Conservation (phyloP, 1,140 invertebrate genomes). For the Patella vulgata region DNA sequence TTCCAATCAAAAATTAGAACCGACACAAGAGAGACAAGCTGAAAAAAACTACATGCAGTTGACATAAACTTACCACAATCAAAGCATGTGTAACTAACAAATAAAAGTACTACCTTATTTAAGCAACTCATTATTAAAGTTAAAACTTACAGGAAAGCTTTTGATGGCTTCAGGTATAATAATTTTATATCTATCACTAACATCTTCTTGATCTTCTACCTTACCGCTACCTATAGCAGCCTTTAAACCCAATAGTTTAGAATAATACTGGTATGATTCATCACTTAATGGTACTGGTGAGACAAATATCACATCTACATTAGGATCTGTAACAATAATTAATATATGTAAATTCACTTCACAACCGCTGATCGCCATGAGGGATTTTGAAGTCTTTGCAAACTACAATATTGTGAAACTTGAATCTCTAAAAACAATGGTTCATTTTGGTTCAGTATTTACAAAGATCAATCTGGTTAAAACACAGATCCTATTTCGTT, state of each 20-base stretch:
- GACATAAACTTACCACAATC: too few relatives aligned
- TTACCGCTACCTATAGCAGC: constrained; percentile 60
- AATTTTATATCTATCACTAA: constrained; percentile 63
- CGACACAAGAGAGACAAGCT: too few relatives aligned
- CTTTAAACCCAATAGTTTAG: constrained; percentile 62
- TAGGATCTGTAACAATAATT: constrained; percentile 58
- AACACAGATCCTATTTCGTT: too few relatives aligned
- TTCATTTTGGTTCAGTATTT: neutral
- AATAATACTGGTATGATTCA: constrained; percentile 67
- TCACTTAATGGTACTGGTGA: constrained; percentile 65
- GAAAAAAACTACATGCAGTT: too few relatives aligned
- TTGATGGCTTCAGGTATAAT: constrained; percentile 66
- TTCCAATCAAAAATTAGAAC: too few relatives aligned
- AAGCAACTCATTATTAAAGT: too few relatives aligned
- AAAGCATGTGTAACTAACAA: too few relatives aligned
- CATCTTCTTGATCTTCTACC: constrained; percentile 58
- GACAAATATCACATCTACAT: constrained; percentile 67
- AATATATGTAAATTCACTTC: neutral
- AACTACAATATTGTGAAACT: too few relatives aligned
- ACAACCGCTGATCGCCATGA: neutral
- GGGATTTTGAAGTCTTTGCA: neutral
- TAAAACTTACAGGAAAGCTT: constrained; percentile 63
- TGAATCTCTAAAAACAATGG: too few relatives aligned
- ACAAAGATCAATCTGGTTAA: too few relatives aligned
- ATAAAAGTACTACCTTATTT: too few relatives aligned